phyloP scores from a whole-genome alignment of 2,888 invertebrate genomes.

The Patella depressa region DNA sequence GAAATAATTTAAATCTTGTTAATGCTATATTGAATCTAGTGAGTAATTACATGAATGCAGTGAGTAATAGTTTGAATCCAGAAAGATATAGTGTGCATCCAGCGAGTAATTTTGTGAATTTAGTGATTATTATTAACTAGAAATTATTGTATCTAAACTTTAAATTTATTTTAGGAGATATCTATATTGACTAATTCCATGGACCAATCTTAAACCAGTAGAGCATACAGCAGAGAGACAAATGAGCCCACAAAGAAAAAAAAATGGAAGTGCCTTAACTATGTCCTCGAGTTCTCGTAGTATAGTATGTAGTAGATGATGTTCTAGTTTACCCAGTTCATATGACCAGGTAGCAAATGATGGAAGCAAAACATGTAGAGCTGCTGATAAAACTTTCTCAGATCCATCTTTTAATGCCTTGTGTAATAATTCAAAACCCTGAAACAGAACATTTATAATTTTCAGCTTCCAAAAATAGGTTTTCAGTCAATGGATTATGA shows the following conservation, averaged over 20 bases:
- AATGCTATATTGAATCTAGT: too few relatives aligned
- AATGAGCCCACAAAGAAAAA: slow-evolving; percentile 23
- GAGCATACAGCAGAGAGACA: background rate
- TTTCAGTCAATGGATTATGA: too few relatives aligned
- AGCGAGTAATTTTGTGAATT: too few relatives aligned
- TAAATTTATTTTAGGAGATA: too few relatives aligned
- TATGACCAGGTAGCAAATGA: slow-evolving; percentile 78
- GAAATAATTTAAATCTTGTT: too few relatives aligned
- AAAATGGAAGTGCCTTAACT: slow-evolving; percentile 61
- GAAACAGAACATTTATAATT: slow-evolving; percentile 22
- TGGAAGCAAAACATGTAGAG: slow-evolving; percentile 76
- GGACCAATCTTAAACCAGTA: background rate
- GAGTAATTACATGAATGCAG: too few relatives aligned
- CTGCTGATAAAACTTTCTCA: slow-evolving; percentile 74
- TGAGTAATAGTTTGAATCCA: too few relatives aligned
- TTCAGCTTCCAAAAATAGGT: too few relatives aligned
- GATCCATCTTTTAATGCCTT: slow-evolving; percentile 76
- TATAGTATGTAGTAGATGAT: slow-evolving; percentile 65
- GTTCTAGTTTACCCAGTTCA: slow-evolving; percentile 73
- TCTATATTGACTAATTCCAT: too few relatives aligned
- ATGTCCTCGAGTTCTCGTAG: slow-evolving; percentile 65
- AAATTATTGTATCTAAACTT: background rate
- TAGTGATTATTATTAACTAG: background rate
- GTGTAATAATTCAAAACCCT: slow-evolving; percentile 74
- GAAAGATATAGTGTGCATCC: too few relatives aligned